A percentile compares a stretch with the other conserved stretches of the same genome.
Conservation (phyloP, 2,797 vertebrate genomes). For the Anguilla megastoma region DNA sequence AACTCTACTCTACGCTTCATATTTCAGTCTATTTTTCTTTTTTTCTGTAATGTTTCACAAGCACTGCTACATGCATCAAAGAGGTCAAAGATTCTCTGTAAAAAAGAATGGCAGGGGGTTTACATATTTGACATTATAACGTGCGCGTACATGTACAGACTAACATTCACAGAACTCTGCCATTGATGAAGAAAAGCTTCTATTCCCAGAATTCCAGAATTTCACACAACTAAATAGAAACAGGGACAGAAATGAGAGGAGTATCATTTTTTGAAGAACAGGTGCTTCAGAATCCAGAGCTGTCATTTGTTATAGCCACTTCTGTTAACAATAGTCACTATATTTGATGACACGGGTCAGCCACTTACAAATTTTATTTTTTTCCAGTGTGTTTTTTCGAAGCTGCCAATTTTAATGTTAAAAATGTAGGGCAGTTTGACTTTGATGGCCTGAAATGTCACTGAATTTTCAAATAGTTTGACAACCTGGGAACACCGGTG, state of each 20-base stretch:
- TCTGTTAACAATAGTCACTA: background rate
- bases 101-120: background rate
- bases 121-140: background rate
- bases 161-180: background rate
- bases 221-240: background rate
- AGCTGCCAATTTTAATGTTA: background rate
- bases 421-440: background rate
- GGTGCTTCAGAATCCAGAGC: background rate
- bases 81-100: background rate
- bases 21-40: background rate
- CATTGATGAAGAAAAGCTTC: background rate
- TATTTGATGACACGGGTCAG: background rate
- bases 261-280: background rate
- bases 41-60: background rate
- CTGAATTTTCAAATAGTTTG: too few relatives aligned
- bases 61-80: background rate
- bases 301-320: background rate
- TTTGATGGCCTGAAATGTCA: too few relatives aligned
- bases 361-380: background rate
- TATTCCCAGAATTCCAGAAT: background rate
- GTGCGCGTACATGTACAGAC: background rate
- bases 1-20: background rate
- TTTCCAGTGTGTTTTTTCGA: background rate
- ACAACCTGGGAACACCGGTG: too few relatives aligned
- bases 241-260: background rate